Evolutionary conservation across 2,797 vertebrate species (phyloP).

Genomic region (Sebastes baramenuke): DNA sequence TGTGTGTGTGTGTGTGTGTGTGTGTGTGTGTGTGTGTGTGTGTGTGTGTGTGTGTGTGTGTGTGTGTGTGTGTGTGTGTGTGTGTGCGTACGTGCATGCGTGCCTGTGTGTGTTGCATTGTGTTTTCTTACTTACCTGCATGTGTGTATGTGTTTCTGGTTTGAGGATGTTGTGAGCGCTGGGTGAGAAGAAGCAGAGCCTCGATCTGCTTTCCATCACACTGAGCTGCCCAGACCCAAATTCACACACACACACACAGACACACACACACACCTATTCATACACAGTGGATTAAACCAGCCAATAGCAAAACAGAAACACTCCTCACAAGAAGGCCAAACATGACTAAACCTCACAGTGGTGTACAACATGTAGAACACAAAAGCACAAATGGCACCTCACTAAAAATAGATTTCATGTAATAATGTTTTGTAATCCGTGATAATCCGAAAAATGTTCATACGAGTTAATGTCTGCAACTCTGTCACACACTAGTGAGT

Average conservation of each 20-base stretch:
- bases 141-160: constrained; percentile 47
- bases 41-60: constrained; percentile 33
- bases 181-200: constrained; percentile 77
- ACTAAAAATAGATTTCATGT: constrained; percentile 44
- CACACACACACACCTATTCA: constrained; percentile 42
- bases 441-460: constrained; percentile 33
- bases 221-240: constrained; percentile 62
- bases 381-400: constrained; percentile 30
- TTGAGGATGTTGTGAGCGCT: constrained; percentile 68
- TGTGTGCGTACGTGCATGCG: neutral
- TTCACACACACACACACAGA: constrained; percentile 25
- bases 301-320: constrained; percentile 49
- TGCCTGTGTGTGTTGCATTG: constrained; percentile 15
- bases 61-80: constrained; percentile 14
- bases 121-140: constrained; percentile 50
- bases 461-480: constrained; percentile 8
- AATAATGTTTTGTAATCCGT: constrained; percentile 32
- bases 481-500: constrained; percentile 2
- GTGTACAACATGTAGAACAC: constrained; percentile 23
- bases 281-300: constrained; percentile 53
- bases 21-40: constrained; percentile 13
- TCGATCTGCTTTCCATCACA: constrained; percentile 82
- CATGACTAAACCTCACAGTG: constrained; percentile 33
- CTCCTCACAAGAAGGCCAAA: constrained; percentile 40
- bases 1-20: neutral